Evolutionary conservation across 2,888 invertebrate genomes (phyloP), one percentile per base, ranked within the genome.

Genomic region (Lycocerus yunnanus): DNA sequence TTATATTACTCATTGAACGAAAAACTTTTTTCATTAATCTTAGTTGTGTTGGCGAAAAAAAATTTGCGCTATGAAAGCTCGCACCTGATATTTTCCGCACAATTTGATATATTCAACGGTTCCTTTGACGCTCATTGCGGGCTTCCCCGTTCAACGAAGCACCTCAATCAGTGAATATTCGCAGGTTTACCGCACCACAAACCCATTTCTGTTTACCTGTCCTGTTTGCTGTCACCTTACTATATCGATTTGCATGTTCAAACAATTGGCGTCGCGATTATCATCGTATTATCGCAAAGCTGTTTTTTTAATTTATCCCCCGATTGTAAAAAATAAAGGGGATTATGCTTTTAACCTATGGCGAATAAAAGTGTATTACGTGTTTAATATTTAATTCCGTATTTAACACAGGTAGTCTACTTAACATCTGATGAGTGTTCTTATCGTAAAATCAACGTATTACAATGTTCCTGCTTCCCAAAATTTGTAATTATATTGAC

Each of bases 111-210:
- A 76, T 75, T 75, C 78, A 73, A 77, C 77, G 78, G 74, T 75
- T 78, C 77, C 79, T 79, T 80, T 80, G 80, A 80, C 78, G 73
- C 74, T 68, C 73, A 72, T 66, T 74, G 71, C 66, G 69, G 75
- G 69, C 69, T 66, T 72, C 73, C 72, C 72, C 76, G 76, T 78
- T 78, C 72, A 75, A 71, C 77, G 76, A 73, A 77, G 76, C 78
- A 77, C 78, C 76, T 80, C 80, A 81, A 81, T 80, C 81, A 79
- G 80, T 71, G 79, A 78, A 78, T 80, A 77, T 80, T 80, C 79
- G 74, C 80, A 69, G 81, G 81, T 80, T 81, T 80, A 80, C 81
- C 80, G 79, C 80, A 80, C 77, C 78, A 74, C 79, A 80, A 81
- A 80, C 81, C 80, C 74, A 74, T 72, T 77, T 74, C 77, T 75